Evolutionary conservation across 2,888 invertebrate genomes (phyloP).

Genomic region (Mesorhabditis belari): DNA sequence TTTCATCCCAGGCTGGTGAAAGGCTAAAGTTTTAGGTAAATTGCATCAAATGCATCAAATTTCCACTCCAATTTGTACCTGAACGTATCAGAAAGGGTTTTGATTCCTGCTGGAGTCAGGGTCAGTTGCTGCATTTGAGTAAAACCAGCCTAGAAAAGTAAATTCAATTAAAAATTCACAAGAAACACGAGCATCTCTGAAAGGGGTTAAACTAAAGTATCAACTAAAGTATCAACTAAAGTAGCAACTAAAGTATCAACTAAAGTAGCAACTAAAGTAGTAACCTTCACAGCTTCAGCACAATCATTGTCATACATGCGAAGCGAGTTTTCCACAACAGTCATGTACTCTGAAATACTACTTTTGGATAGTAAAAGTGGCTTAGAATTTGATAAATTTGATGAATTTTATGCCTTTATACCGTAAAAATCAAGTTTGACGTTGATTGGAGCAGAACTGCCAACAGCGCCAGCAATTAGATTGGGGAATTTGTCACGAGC

Average conservation of each 20-base stretch:
- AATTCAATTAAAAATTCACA: neutral
- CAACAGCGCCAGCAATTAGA: slow-evolving; percentile 75
- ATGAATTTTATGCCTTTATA: too few species aligned
- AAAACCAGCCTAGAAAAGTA: slow-evolving; percentile 16
- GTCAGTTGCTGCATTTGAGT: slow-evolving; percentile 11
- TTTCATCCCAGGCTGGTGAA: slow-evolving; percentile 17
- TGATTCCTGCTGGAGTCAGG: slow-evolving; percentile 13
- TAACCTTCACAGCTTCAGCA: slow-evolving; percentile 5
- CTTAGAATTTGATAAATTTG: too few species aligned
- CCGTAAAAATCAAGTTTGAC: slow-evolving; percentile 77
- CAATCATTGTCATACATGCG: slow-evolving; percentile 13
- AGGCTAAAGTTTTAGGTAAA: slow-evolving; percentile 1
- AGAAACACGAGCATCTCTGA: too few species aligned
- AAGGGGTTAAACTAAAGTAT: too few species aligned
- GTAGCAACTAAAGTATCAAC: too few species aligned
- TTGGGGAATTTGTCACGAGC: slow-evolving; percentile 73
- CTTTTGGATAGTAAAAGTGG: too few species aligned
- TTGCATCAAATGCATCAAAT: too few species aligned
- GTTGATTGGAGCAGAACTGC: slow-evolving; percentile 78
- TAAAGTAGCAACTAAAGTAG: too few species aligned
- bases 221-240: too few species aligned
- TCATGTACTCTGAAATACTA: slow-evolving; percentile 25
- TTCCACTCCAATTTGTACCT: slow-evolving; percentile 1
- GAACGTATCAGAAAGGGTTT: slow-evolving; percentile 15
- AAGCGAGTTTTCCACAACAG: slow-evolving; percentile 23